Evolutionary conservation across 1,140 invertebrate species (phyloP).

Genomic region (Ceratina japonica): DNA sequence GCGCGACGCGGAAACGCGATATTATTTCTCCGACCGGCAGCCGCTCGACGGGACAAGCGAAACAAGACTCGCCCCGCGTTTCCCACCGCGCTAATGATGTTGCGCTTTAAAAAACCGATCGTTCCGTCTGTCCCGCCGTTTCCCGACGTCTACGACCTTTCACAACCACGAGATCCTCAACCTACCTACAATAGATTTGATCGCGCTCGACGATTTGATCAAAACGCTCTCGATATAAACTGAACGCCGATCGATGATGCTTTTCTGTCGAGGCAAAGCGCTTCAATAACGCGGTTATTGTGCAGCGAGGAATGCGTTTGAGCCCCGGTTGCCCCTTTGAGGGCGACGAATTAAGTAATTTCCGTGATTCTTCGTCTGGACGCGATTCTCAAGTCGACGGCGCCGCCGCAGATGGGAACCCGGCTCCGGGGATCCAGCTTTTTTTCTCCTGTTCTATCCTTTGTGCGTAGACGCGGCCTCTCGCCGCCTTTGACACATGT

Average conservation of each 20-base stretch:
- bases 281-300: neutral
- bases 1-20: constrained; percentile 16
- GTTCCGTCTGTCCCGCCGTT: too few species aligned
- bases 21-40: constrained; percentile 28
- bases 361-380: constrained; percentile 9
- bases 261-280: neutral
- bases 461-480: constrained; percentile 12
- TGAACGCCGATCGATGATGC: neutral
- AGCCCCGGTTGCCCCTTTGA: neutral
- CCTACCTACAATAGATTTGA: neutral
- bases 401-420: constrained; percentile 10
- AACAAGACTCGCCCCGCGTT: neutral
- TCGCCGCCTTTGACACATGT: constrained; percentile 55
- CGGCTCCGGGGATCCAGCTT: neutral
- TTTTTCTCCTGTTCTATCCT: neutral
- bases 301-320: neutral
- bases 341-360: constrained; percentile 32
- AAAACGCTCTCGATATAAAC: neutral
- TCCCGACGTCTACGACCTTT: too few species aligned
- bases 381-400: constrained; percentile 11
- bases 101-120: too few species aligned
- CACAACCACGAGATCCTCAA: neutral
- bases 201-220: neutral
- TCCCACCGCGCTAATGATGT: too few species aligned
- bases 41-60: constrained; percentile 14